Conservation (phyloP, 2,113 vertebrate genomes). For the Heterocephalus glaber region DNA sequence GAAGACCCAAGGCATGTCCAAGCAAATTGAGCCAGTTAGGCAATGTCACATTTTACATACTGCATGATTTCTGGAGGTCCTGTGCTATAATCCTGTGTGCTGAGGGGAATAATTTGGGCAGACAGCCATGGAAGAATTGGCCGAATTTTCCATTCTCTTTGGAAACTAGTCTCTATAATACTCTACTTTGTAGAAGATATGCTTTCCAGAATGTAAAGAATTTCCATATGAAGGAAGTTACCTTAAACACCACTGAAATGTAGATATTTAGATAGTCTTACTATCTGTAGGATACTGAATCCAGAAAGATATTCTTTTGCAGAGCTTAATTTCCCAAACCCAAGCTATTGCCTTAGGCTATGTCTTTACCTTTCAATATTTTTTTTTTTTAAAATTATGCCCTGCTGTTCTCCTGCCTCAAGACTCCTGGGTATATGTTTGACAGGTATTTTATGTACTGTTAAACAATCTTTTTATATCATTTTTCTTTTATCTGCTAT, state of each 20-base stretch:
- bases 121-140: not conserved
- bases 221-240: not conserved
- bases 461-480: constrained; percentile 57
- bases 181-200: constrained; percentile 14
- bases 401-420: not conserved
- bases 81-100: not conserved
- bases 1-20: not conserved
- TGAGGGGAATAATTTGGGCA: not conserved
- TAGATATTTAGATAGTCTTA: not conserved
- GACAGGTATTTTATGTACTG: not conserved
- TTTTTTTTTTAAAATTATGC: not conserved
- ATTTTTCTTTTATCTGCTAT: constrained; percentile 57
- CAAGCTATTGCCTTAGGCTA: not conserved
- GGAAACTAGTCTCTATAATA: not conserved
- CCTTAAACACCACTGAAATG: not conserved
- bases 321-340: not conserved
- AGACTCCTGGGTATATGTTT: not conserved
- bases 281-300: not conserved
- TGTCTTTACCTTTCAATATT: constrained; percentile 16
- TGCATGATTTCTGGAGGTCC: not conserved
- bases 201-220: constrained; percentile 33
- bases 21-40: not conserved
- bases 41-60: not conserved
- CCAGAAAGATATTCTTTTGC: constrained; percentile 17
- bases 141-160: not conserved